These are phyloP conservation scores for Prionace glauca DNA, from an alignment of 2,797 vertebrate genomes.

Conservation along the genomic window DNA sequence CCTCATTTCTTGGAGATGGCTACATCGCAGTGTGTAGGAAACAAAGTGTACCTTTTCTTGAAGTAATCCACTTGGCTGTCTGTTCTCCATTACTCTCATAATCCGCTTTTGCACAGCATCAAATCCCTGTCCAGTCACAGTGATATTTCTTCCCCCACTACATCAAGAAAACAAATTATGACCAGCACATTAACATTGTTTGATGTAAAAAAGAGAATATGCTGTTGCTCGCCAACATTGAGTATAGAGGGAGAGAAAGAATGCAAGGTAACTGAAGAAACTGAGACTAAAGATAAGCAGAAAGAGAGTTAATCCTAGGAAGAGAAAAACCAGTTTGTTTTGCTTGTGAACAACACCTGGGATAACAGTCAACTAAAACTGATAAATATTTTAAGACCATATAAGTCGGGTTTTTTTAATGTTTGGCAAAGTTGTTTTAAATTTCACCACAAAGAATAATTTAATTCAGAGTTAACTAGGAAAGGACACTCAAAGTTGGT, in stretches of 20 bases:
- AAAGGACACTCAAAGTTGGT: background rate
- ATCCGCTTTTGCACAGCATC: constrained; percentile 65
- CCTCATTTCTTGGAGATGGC: background rate
- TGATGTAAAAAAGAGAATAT: background rate
- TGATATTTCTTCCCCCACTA: constrained; percentile 87
- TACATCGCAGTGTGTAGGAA: background rate
- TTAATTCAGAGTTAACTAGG: background rate
- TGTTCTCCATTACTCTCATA: constrained; percentile 44
- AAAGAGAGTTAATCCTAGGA: background rate
- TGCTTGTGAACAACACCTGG: background rate
- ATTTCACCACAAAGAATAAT: background rate
- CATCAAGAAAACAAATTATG: constrained; percentile 16
- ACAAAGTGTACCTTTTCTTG: background rate
- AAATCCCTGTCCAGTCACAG: constrained; percentile 77
- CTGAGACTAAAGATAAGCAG: no score
- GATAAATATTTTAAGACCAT: background rate
- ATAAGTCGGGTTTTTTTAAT: background rate
- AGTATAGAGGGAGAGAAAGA: background rate
- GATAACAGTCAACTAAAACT: background rate
- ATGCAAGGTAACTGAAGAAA: background rate
- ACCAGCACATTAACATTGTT: background rate
- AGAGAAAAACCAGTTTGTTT: background rate
- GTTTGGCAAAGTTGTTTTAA: background rate
- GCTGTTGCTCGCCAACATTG: no score
- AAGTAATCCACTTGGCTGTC: background rate